These are phyloP conservation scores for Ennomos erosarius DNA, from an alignment of 2,888 invertebrate species.

Conservation along the genomic window DNA sequence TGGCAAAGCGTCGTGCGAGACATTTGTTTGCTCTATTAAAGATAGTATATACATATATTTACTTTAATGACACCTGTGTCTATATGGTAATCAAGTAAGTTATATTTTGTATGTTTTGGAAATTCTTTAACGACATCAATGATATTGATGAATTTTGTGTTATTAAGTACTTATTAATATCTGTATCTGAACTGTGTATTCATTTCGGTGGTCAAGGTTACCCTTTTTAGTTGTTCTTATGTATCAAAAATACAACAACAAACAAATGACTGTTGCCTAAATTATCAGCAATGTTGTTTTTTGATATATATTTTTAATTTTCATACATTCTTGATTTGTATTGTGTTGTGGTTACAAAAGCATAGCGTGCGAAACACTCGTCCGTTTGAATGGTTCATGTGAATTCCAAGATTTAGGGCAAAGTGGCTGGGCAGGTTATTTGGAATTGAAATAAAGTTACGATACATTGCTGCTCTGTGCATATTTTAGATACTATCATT, in stretches of 20 bases:
- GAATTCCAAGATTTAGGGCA: conserved; percentile 20
- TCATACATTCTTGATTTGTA: background rate
- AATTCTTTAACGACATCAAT: conserved; percentile 31
- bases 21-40: conserved; percentile 29
- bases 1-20: conserved; percentile 17
- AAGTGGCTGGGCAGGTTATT: conserved; percentile 1
- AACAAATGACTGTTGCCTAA: too few relatives aligned
- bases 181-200: background rate
- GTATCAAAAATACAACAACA: background rate
- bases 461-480: background rate
- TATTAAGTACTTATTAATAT: conserved; percentile 1
- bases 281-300: background rate
- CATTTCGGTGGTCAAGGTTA: background rate
- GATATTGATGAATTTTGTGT: conserved; percentile 19
- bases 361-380: conserved; percentile 25
- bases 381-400: conserved; percentile 16
- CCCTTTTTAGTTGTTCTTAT: background rate
- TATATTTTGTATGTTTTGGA: conserved; percentile 30
- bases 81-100: conserved; percentile 38
- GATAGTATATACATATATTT: conserved; percentile 39
- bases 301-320: background rate
- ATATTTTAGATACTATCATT: background rate
- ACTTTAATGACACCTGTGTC: conserved; percentile 48
- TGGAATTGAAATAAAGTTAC: background rate
- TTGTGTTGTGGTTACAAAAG: conserved; percentile 1